A percentile compares a stretch with the other conserved stretches of the same genome.
Evolutionary conservation across 1,140 invertebrate species (phyloP).

Genomic region (Teleopsis dalmanni): DNA sequence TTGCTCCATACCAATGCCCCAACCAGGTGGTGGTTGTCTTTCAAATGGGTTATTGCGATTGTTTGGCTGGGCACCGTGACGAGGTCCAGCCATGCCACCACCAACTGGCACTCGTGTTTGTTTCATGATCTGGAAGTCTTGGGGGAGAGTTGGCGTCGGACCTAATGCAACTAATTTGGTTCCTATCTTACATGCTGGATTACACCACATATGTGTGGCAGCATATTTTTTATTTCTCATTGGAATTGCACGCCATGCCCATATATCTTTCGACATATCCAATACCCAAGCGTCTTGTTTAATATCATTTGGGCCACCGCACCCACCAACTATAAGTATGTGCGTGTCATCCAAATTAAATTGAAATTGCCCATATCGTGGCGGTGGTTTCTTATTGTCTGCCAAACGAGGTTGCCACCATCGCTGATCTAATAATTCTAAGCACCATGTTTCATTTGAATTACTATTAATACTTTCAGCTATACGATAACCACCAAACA

Average conservation of each 20-base stretch:
- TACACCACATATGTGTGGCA: slow-evolving; percentile 83
- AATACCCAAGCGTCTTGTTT: slow-evolving; percentile 59
- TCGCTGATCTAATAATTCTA: slow-evolving; percentile 65
- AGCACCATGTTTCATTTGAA: slow-evolving; percentile 85
- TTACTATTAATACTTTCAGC: slow-evolving; percentile 50
- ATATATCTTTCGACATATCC: slow-evolving; percentile 56
- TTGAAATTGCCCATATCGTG: slow-evolving; percentile 86
- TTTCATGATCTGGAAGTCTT: slow-evolving; percentile 41
- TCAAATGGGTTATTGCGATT: slow-evolving; percentile 15
- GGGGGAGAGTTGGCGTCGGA: slow-evolving; percentile 34
- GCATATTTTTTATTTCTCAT: slow-evolving; percentile 68
- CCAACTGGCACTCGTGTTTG: slow-evolving; percentile 32
- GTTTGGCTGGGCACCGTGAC: slow-evolving; percentile 3
- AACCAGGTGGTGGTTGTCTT: slow-evolving; percentile 12
- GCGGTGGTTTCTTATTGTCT: slow-evolving; percentile 61
- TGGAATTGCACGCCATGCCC: slow-evolving; percentile 74
- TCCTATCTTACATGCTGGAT: slow-evolving; percentile 77
- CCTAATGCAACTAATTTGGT: slow-evolving; percentile 38
- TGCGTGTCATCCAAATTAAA: slow-evolving; percentile 62
- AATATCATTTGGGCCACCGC: slow-evolving; percentile 49
- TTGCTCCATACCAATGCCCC: slow-evolving; percentile 7
- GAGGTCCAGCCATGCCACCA: slow-evolving; percentile 6
- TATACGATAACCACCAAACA: slow-evolving; percentile 74
- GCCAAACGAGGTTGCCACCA: slow-evolving; percentile 70
- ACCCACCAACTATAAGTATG: slow-evolving; percentile 65